These are phyloP conservation scores for Aspiorhynchus laticeps DNA, from an alignment of 2,113 vertebrate genomes.

Conservation along the genomic window DNA sequence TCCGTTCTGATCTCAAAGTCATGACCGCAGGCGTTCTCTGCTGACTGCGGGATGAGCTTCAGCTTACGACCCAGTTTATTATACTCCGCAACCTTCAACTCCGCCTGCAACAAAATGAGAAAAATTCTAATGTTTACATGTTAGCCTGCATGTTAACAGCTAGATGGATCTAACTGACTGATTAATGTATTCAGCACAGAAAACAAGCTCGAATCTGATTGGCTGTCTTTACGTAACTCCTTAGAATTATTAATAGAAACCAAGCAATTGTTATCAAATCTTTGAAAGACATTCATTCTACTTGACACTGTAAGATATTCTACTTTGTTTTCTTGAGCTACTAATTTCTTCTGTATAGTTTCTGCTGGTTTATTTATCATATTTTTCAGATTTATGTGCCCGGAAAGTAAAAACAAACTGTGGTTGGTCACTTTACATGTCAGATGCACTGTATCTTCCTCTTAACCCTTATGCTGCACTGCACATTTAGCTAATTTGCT, in stretches of 20 bases:
- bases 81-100: slow-evolving; percentile 85
- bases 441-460: too few species aligned
- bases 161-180: background rate
- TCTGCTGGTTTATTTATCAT: too few species aligned
- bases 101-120: slow-evolving; percentile 73
- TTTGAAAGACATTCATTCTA: background rate
- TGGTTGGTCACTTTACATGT: too few species aligned
- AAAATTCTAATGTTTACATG: background rate
- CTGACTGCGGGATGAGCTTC: slow-evolving; percentile 88
- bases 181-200: background rate
- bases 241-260: too few species aligned
- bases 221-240: background rate
- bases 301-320: background rate
- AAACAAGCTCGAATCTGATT: background rate
- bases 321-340: background rate
- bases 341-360: too few species aligned
- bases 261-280: background rate
- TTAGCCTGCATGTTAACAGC: background rate
- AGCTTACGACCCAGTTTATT: slow-evolving; percentile 92
- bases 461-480: too few species aligned
- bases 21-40: slow-evolving; percentile 88
- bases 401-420: too few species aligned
- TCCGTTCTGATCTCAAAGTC: slow-evolving; percentile 91
- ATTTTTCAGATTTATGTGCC: too few species aligned
- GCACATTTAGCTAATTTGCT: too few species aligned